Base-by-base conservation (phyloP, 2,797 vertebrate genomes). In the Mallotus villosus region DNA sequence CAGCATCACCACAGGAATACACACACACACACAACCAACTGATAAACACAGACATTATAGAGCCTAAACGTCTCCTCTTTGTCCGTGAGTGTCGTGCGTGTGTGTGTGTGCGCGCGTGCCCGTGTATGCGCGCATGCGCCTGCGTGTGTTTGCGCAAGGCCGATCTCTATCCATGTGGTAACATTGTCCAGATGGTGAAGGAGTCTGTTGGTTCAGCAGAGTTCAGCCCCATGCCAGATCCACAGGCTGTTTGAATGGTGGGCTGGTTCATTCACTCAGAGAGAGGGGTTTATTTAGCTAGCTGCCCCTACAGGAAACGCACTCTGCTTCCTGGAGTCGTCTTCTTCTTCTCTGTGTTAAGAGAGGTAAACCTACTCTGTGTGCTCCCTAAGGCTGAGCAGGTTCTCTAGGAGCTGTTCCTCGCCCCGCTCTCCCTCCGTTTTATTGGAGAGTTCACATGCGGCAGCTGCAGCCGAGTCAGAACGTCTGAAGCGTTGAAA, bases 111-210 rank as follows among this genome's bases (percentile, higher is more conserved):
- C 21, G 55, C n/a, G 53, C 21, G 53, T 57, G 53, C n/a, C 7
- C 4, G 55, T 21, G 55, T 4, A 12, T 57, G 16, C 8, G 55
- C 14, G 55, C 37, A 41, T 12, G 37, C 37, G 37, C 55, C 55
- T 22, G 55, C 4, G 55, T 57, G 55, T 22, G 21, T 57, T n/a
- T 8, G 14, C 24, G 12, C 59, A 61, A 5, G 59, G 22, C 59
- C 12, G 59, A 25, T 61, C 5, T 32, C 14, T 68, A 19, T 60
- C 24, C 22, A 11, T 27, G 32, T 58, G 67, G 69, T 78, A 72
- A 73, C 41, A 71, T 60, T 53, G 62, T 82, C 78, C 83, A 85
- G 78, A 86, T 85, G 81, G 84, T 75, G 73, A 25, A 57, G 53
- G 62, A 24, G 55, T 25, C 32, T 66, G 67, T 68, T 8, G 67